Conservation (phyloP, 2,888 invertebrate species). For the Drosophila helvetica region DNA sequence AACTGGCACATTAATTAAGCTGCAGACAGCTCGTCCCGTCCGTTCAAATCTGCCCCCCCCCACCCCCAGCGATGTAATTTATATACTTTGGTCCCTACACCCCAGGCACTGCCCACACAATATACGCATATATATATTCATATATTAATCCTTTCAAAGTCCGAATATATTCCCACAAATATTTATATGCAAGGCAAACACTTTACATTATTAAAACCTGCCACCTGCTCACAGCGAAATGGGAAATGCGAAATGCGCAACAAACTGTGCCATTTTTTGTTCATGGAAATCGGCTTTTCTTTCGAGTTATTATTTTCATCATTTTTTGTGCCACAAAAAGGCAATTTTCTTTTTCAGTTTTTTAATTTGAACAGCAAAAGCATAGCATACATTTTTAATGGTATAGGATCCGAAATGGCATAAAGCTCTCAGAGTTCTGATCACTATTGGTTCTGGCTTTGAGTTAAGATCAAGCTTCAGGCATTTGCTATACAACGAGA, state of each 20-base stretch:
- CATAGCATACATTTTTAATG: too few relatives aligned
- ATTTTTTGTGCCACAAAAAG: too few relatives aligned
- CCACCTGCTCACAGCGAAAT: constrained; percentile 16
- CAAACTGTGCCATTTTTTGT: constrained; percentile 10
- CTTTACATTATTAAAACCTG: constrained; percentile 37
- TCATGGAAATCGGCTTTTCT: neutral
- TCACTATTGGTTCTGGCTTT: neutral
- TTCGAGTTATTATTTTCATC: neutral
- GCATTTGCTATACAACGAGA: too few relatives aligned
- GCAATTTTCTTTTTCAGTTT: neutral
- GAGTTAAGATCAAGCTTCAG: neutral
- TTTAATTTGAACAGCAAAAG: neutral
- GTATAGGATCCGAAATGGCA: too few relatives aligned
- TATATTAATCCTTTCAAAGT: constrained; percentile 23
- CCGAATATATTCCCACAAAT: too few relatives aligned
- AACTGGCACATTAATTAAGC: constrained; percentile 54
- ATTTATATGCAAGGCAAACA: constrained; percentile 25
- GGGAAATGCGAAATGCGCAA: constrained; percentile 3
- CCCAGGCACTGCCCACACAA: too few relatives aligned
- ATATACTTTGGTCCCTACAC: constrained; percentile 31
- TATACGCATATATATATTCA: neutral
- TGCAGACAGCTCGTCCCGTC: constrained; percentile 51
- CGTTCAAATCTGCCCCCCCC: constrained; percentile 49
- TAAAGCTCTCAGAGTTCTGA: neutral
- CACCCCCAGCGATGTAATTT: constrained; percentile 45